Evolutionary conservation across 2,113 vertebrate species (phyloP).

Genomic region (Genyomyrus donnyi): DNA sequence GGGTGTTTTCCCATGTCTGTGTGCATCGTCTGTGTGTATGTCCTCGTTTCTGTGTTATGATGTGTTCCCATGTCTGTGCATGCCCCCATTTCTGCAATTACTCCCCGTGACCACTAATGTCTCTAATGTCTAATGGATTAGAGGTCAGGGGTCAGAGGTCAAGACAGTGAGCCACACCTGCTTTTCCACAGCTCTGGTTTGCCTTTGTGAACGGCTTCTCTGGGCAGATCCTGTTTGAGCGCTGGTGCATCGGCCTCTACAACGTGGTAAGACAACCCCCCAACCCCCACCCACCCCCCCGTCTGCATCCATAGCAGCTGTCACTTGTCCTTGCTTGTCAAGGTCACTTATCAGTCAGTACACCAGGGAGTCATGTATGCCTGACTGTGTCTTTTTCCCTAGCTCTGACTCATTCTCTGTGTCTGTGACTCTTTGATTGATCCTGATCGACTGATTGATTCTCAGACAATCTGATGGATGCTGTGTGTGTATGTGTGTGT

Average conservation of each 20-base stretch:
- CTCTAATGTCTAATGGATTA: conserved; percentile 47
- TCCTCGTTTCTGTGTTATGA: neutral
- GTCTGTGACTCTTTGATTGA: neutral
- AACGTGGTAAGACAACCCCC: conserved; percentile 82
- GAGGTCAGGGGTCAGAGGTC: conserved; percentile 32
- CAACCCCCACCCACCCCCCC: neutral
- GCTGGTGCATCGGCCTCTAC: conserved; percentile 97
- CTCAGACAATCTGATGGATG: neutral
- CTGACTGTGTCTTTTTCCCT: neutral
- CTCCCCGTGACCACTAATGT: conserved; percentile 5
- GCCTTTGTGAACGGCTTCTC: conserved; percentile 98
- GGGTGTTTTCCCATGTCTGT: neutral
- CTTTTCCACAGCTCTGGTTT: conserved; percentile 88
- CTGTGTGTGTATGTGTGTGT: neutral
- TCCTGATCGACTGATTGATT: neutral
- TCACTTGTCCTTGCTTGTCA: neutral
- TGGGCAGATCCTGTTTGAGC: conserved; percentile 96
- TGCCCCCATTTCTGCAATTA: neutral
- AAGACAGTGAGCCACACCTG: neutral
- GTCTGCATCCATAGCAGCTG: neutral
- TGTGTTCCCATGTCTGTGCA: neutral
- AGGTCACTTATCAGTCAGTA: neutral
- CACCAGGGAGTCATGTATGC: neutral
- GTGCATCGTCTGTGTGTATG: neutral
- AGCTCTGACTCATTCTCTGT: neutral